Evolutionary conservation across 2,888 invertebrate genomes (phyloP), one percentile per base, ranked within the genome.

Genomic region (Chymomyza amoena): DNA sequence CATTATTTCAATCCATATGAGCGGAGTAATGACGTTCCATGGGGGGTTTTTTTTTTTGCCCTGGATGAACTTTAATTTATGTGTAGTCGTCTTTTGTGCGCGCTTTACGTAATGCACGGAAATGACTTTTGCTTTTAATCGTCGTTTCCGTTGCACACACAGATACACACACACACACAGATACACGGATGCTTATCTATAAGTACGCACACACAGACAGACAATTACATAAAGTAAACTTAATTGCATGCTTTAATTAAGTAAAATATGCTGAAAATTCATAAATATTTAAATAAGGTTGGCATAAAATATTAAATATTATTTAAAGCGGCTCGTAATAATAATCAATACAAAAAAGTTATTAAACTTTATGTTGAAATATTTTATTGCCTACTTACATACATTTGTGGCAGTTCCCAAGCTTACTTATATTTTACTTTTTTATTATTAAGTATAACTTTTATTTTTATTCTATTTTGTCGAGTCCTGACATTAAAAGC

Each of bases 61-160:
- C 32, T 77, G 70, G 80, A 84, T 84, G 74, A 73, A 76, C 70
- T 73, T 85, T 82, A 78, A 83, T 85, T 83, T 82, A 82, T 85
- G 68, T 63, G 67, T 73, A 68, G 66, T 76, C 67, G 7, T 56
- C 25, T 63, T 72, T 68, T 72, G 72, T 67, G 20, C 61, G 72
- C 51, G 61, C 16, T 54, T 69, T 70, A 66, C 81, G 72, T 87
- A 87, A 82, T 87, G 85, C 82, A 70, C 82, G 73, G 86, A 83
- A 85, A 87, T 82, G 75, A 78, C 87, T 85, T 78, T 80, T 83
- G 86, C 74, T 72, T 77, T 79, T 72, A 69, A 70, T 61, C 59
- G 54, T 54, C 61, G 67, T 18, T 67, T 61, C 62, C 64, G 57
- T 63, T 73, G 62, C 51, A 32, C 75, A 65, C 67, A 54, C 54